These are phyloP conservation scores for Sinocyclocheilus rhinocerous DNA, from an alignment of 2,113 vertebrate genomes.

Conservation along the genomic window DNA sequence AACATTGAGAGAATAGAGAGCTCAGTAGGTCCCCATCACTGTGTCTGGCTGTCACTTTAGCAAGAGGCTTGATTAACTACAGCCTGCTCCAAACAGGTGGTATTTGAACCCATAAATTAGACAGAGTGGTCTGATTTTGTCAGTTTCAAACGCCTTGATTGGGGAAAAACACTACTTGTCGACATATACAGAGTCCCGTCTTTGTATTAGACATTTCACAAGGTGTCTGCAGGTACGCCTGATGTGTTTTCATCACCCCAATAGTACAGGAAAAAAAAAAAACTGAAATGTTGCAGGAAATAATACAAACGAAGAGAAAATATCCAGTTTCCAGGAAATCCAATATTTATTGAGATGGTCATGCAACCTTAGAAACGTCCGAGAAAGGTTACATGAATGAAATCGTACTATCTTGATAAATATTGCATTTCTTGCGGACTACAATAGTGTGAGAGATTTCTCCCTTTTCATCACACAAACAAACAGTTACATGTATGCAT, in stretches of 20 bases:
- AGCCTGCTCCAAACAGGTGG: conserved; percentile 17
- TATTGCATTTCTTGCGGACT: not conserved
- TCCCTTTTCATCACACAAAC: not conserved
- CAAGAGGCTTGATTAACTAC: conserved; percentile 13
- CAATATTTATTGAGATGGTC: not conserved
- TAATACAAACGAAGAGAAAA: not conserved
- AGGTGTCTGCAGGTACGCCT: no score
- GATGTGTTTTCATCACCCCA: not conserved
- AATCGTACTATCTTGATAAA: not conserved
- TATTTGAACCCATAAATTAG: not conserved
- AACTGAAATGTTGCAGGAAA: not conserved
- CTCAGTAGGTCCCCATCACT: not conserved
- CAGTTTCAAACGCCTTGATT: not conserved
- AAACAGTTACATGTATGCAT: no score
- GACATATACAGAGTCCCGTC: not conserved
- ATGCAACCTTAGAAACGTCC: not conserved
- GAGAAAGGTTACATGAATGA: not conserved
- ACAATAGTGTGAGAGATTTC: not conserved
- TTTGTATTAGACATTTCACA: not conserved
- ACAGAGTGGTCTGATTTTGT: not conserved
- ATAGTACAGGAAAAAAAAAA: not conserved
- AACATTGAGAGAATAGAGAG: not conserved
- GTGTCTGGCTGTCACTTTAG: conserved; percentile 35
- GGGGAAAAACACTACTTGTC: not conserved
- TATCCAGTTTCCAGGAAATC: not conserved